Conservation (phyloP, 1,140 invertebrate genomes). For the Lineus longissimus region DNA sequence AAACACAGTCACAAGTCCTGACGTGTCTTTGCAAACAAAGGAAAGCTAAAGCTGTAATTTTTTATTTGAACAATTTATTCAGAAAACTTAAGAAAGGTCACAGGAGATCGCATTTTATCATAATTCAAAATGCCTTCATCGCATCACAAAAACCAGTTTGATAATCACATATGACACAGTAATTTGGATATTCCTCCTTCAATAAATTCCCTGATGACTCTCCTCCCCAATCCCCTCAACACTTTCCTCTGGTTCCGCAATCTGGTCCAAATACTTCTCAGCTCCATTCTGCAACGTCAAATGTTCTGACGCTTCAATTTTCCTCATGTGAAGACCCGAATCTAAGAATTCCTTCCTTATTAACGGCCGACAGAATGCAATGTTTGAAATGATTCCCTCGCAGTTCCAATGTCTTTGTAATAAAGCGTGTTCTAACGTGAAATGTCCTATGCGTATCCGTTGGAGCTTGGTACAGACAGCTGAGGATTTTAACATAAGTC, state of each 20-base stretch:
- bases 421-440: slow-evolving; percentile 71
- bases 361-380: slow-evolving; percentile 47
- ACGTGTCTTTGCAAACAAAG: no score
- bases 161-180: no score
- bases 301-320: not conserved
- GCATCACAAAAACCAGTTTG: no score
- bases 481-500: slow-evolving; percentile 69
- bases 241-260: not conserved
- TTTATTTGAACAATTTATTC: no score
- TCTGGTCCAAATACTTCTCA: not conserved
- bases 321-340: not conserved
- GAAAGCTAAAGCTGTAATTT: no score
- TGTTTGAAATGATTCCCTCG: slow-evolving; percentile 73
- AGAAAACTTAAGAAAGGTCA: no score
- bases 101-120: no score
- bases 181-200: no score
- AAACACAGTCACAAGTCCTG: no score
- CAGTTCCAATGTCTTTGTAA: slow-evolving; percentile 83
- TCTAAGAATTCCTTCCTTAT: slow-evolving; percentile 26
- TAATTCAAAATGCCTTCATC: no score
- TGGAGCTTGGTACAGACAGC: slow-evolving; percentile 76
- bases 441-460: slow-evolving; percentile 77
- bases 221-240: no score
- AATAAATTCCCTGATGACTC: no score
- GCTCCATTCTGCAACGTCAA: not conserved